Evolutionary conservation across 2,888 invertebrate genomes (phyloP).

Genomic region (Gortyna flavago): DNA sequence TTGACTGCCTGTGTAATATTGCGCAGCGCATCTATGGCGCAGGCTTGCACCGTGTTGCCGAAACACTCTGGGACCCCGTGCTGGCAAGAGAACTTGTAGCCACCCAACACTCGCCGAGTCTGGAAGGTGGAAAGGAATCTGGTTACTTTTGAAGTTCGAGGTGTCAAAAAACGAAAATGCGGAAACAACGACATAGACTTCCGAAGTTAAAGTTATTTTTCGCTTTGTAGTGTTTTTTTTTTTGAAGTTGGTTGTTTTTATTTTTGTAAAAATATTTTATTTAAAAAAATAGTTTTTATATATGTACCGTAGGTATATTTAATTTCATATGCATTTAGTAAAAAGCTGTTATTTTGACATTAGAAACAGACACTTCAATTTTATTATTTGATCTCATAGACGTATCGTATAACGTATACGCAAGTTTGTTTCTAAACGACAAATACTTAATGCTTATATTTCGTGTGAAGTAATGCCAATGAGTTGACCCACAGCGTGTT

Average conservation of each 20-base stretch:
- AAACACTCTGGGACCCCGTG: conserved; percentile 93
- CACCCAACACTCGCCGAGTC: conserved; percentile 66
- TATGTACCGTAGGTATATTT: too few relatives aligned
- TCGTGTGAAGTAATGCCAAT: conserved; percentile 45
- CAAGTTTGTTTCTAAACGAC: conserved; percentile 21
- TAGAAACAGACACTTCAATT: too few relatives aligned
- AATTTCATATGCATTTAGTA: background rate
- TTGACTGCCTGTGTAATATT: conserved; percentile 90
- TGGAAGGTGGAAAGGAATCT: conserved; percentile 56
- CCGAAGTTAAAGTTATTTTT: too few relatives aligned
- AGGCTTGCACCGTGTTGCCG: conserved; percentile 95
- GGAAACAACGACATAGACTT: too few relatives aligned
- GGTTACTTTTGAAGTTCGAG: background rate
- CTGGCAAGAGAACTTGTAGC: conserved; percentile 92
- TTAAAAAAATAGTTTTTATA: too few relatives aligned
- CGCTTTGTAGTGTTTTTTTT: too few relatives aligned
- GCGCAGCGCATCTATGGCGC: conserved; percentile 91
- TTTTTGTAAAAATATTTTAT: too few relatives aligned
- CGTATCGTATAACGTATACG: conserved; percentile 4
- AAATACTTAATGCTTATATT: conserved; percentile 51
- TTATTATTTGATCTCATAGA: background rate
- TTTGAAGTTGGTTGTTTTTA: too few relatives aligned
- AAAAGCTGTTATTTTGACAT: background rate
- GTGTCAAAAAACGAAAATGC: too few relatives aligned
- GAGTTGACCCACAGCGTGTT: conserved; percentile 44